These are phyloP conservation scores for Alentia gelatinosa DNA, from an alignment of 2,888 invertebrate species.

Conservation along the genomic window DNA sequence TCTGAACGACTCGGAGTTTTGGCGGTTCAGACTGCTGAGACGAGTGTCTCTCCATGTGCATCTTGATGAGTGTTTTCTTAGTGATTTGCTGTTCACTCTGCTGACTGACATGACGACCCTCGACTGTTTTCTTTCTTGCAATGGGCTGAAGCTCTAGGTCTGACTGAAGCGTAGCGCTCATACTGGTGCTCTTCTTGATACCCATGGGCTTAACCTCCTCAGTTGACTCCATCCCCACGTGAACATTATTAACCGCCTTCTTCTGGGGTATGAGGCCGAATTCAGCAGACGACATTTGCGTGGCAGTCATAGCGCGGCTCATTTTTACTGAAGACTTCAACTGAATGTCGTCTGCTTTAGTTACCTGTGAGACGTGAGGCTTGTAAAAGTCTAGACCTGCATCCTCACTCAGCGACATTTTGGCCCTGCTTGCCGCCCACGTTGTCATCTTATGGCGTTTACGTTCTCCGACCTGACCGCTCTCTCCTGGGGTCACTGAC, in stretches of 20 bases:
- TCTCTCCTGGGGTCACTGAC: constrained; percentile 25
- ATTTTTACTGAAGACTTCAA: background rate
- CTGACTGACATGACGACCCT: background rate
- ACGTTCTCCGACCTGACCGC: constrained; percentile 64
- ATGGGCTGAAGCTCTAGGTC: background rate
- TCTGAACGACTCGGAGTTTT: constrained; percentile 4
- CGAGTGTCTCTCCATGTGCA: background rate
- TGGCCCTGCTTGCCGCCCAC: background rate
- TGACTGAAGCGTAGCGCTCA: background rate
- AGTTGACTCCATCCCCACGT: background rate
- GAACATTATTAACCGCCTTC: background rate
- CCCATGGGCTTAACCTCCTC: background rate
- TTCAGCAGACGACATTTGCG: constrained; percentile 64
- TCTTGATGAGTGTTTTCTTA: background rate
- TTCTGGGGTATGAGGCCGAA: background rate
- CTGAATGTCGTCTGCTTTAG: background rate
- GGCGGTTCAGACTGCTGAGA: background rate
- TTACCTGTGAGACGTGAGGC: constrained; percentile 28
- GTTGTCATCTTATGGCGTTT: background rate
- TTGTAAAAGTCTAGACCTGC: background rate
- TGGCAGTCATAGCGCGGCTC: constrained; percentile 63
- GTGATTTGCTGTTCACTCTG: constrained; percentile 26
- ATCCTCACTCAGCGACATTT: background rate
- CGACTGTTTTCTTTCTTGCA: constrained; percentile 3
- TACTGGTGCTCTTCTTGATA: background rate